These are phyloP conservation scores for Steinernema feltiae DNA, from an alignment of 1,140 invertebrate species.

Conservation along the genomic window DNA sequence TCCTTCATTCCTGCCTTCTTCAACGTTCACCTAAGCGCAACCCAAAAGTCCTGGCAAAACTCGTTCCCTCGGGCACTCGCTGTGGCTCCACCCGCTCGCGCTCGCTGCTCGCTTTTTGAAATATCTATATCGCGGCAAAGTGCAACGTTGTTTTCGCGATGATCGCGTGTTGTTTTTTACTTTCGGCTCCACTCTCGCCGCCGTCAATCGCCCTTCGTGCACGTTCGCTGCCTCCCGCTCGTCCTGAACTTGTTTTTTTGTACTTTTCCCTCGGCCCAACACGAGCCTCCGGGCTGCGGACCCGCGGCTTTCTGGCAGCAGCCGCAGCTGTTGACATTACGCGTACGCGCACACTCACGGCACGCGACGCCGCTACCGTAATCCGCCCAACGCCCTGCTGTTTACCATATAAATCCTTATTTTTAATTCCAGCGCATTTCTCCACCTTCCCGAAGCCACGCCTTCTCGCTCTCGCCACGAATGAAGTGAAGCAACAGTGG, in stretches of 20 bases:
- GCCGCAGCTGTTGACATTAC: no score
- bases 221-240: no score
- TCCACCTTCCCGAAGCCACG: background rate
- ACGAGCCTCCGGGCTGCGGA: background rate
- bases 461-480: background rate
- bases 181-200: background rate
- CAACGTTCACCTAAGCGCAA: no score
- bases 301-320: background rate
- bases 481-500: background rate
- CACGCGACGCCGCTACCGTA: no score
- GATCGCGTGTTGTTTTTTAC: constrained; percentile 11
- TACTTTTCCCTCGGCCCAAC: background rate
- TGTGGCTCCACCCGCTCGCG: background rate
- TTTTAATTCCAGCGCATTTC: background rate
- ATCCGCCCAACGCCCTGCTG: no score
- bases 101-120: background rate
- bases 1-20: background rate
- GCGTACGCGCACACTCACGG: no score
- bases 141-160: constrained; percentile 8
- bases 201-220: no score
- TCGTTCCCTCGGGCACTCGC: background rate
- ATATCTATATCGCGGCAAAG: background rate
- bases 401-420: background rate
- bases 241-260: constrained; percentile 6
- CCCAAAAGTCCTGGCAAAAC: background rate